Evolutionary conservation across 2,888 invertebrate genomes (phyloP), one percentile per base, ranked within the genome.

Genomic region (Nowickia ferox): DNA sequence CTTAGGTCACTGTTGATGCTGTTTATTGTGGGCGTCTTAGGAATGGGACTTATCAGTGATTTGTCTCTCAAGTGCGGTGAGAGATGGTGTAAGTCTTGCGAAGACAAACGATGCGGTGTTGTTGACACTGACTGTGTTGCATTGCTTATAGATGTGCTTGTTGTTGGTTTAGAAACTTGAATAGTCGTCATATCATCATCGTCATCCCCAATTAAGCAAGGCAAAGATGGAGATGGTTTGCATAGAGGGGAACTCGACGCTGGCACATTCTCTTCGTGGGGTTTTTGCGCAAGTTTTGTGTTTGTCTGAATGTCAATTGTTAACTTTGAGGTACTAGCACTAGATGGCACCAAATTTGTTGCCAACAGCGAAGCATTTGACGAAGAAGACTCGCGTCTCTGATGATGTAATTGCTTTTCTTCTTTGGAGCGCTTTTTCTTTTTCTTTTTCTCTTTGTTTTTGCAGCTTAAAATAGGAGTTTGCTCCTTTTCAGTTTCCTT

Each of bases 381-480:
- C 22, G 84, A 84, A 51, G 87, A 65, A 13, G 89, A 87, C 15
- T 90, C 91, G 0, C 90, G 89, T 4, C 91, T 89, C 79, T 89
- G 88, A 90, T 95, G 95, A 90, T 96, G 95, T 51, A 96, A 95
- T 89, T 94, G 95, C 87, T 95, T 94, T 85, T 97, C 97, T 89
- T 97, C 97, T 91, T 96, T 96, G 75, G 95, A 96, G 90, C 96
- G 96, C 92, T 97, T 97, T 89, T 96, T 95, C 92, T 97, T 97
- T 93, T 97, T 97, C 92, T 96, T 97, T 92, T 96, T 96, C 88
- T 97, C 96, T 90, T 96, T 96, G 72, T 93, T 93, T 87, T 96
- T 91, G 69, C 81, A 68, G 51, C 81, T 76, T 1, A 79, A 6
- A 19, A 55, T 44, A 19, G 85, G 22, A n/a, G 75, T 68, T 44